These are phyloP conservation scores for Coryphaenoides rupestris DNA, from an alignment of 2,113 vertebrate genomes.

Conservation along the genomic window DNA sequence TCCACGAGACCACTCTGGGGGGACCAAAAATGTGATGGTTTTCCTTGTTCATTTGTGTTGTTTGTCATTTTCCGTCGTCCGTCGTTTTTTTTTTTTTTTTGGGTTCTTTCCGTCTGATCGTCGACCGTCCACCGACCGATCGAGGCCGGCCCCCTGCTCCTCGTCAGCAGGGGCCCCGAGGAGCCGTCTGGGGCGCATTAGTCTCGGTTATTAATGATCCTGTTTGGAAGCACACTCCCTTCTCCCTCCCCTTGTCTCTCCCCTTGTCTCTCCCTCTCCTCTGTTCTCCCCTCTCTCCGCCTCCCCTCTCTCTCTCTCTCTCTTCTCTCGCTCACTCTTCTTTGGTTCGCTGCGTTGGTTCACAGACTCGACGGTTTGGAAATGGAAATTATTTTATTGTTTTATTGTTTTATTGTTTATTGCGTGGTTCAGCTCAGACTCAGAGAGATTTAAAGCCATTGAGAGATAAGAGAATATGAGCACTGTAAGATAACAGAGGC, in stretches of 20 bases:
- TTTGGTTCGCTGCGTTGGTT: too few species aligned
- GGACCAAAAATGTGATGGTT: conserved; percentile 14
- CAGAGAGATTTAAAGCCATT: too few species aligned
- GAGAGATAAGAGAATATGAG: too few species aligned
- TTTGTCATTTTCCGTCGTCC: not conserved
- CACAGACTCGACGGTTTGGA: not conserved
- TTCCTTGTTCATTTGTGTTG: not conserved
- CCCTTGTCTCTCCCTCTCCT: not conserved
- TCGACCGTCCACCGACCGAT: conserved; percentile 47
- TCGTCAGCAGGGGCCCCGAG: conserved; percentile 37
- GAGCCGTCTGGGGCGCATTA: conserved; percentile 68
- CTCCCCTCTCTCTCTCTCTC: not conserved
- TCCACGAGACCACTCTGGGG: conserved; percentile 42
- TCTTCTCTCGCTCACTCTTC: too few species aligned
- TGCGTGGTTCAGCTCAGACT: too few species aligned
- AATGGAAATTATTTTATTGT: not conserved
- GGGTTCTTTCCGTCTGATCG: conserved; percentile 35
- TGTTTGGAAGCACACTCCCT: conserved; percentile 40
- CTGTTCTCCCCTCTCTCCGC: conserved; percentile 23
- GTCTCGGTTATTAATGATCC: conserved; percentile 62
- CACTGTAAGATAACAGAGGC: too few species aligned
- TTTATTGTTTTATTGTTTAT: too few species aligned
- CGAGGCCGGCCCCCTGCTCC: conserved; percentile 35
- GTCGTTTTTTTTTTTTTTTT: too few species aligned
- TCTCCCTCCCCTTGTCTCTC: conserved; percentile 40